Base-by-base conservation (phyloP, 2,113 vertebrate genomes). In the Sinocyclocheilus anophthalmus region DNA sequence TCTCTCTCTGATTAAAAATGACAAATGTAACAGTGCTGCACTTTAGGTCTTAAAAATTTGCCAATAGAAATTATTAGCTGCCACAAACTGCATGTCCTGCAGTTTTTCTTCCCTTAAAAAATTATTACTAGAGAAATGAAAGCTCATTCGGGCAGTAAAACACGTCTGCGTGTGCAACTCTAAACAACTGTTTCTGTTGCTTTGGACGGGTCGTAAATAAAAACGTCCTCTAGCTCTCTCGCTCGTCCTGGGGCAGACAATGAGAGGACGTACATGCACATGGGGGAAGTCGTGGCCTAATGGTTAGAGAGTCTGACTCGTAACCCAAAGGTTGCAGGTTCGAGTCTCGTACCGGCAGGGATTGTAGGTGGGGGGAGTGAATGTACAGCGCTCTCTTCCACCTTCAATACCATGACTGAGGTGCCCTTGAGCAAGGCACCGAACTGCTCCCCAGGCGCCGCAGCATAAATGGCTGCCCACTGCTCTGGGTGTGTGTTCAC, bases 11-110 rank as follows among this genome's bases (percentile, higher is more conserved):
- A 67, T 83, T 88, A 86, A 67, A 82, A 85, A 77, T 88, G 82
- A 91, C 77, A 86, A 86, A 88, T 85, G 84, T 73, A 85, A 75
- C 86, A 59, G 77, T 81, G 45, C 86, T 86, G 67, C 65, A 85
- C 85, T 86, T 76, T 55, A 72, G 78, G 83, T 88, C 86, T 89
- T 90, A 90, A 88, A 86, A 87, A 76, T 70, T 87, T 63, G 88
- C 86, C 76, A 89, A 90, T 90, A 90, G 88, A 90, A 89, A 91
- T 89, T 76, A 91, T 90, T 85, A 87, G 90, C 86, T 85, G 82
- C 84, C 83, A 83, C 79, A 89, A 85, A 91, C 87, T 89, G 88
- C 88, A 22, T 76, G 86, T 85, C 55, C 45, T 83, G 88, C 88
- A 87, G 87, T 89, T 90, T 89, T 88, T 81, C 50, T 42, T 86